phyloP scores from a whole-genome alignment of 2,797 vertebrate species.

The Gymnoscopelus microlampas region DNA sequence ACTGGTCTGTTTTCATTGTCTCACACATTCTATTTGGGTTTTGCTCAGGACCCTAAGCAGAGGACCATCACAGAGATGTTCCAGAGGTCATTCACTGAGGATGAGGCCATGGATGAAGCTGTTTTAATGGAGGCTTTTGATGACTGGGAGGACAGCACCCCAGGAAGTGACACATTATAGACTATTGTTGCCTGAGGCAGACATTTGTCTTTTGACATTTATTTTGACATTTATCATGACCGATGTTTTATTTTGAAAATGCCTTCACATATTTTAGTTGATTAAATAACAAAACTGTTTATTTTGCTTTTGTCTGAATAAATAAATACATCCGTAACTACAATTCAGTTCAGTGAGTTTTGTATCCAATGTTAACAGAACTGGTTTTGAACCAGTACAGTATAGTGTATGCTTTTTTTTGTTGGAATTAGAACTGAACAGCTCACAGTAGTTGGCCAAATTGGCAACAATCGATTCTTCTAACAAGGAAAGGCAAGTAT shows the following conservation, averaged over 20 bases:
- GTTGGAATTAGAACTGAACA: no score
- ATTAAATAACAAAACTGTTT: slow-evolving; percentile 17
- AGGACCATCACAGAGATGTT: slow-evolving; percentile 90
- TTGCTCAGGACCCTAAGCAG: slow-evolving; percentile 86
- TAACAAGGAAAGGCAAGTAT: no score
- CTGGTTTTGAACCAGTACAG: background rate
- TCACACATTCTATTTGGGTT: slow-evolving; percentile 25
- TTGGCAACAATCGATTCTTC: no score
- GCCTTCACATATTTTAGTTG: background rate
- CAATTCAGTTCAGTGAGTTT: background rate
- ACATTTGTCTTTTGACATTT: background rate
- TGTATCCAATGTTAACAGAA: background rate
- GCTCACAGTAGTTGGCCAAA: no score
- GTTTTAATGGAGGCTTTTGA: slow-evolving; percentile 82
- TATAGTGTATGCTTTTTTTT: no score
- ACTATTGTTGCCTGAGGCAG: slow-evolving; percentile 62
- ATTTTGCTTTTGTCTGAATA: slow-evolving; percentile 11
- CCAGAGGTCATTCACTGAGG: slow-evolving; percentile 87
- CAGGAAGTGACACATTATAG: slow-evolving; percentile 62
- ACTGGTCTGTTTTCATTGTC: background rate
- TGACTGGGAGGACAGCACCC: slow-evolving; percentile 77
- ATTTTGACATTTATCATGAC: slow-evolving; percentile 51
- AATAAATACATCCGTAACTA: slow-evolving; percentile 30
- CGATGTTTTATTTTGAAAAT: background rate
- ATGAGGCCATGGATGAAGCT: slow-evolving; percentile 79